phyloP scores from a whole-genome alignment of 2,888 invertebrate species.

The Rugalucina vietnamica region DNA sequence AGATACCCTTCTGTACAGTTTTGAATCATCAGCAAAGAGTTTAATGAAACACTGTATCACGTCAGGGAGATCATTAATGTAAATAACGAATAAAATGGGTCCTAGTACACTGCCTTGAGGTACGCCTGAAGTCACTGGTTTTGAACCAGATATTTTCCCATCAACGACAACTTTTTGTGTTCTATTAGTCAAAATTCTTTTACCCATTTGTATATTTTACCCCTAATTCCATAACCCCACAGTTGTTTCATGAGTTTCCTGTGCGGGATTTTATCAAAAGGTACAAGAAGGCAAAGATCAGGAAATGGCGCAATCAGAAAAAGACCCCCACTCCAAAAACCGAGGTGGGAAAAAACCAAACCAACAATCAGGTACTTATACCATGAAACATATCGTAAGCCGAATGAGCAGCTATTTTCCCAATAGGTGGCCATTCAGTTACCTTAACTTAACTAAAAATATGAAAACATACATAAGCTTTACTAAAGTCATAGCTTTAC shows the following conservation, averaged over 20 bases:
- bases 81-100: constrained; percentile 25
- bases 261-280: constrained; percentile 34
- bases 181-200: constrained; percentile 18
- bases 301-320: too few relatives aligned
- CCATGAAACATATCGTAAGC: too few relatives aligned
- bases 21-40: constrained; percentile 17
- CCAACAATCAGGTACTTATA: too few relatives aligned
- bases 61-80: constrained; percentile 21
- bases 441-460: too few relatives aligned
- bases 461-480: too few relatives aligned
- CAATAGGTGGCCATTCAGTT: not conserved
- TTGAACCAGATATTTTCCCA: not conserved
- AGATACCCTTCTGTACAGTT: not conserved
- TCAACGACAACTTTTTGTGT: constrained; percentile 23
- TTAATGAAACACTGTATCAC: not conserved
- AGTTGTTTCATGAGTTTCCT: too few relatives aligned
- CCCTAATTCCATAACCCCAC: constrained; percentile 18
- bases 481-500: too few relatives aligned
- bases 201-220: constrained; percentile 11
- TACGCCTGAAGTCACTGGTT: constrained; percentile 16
- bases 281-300: too few relatives aligned
- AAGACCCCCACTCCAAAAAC: too few relatives aligned
- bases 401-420: too few relatives aligned
- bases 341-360: too few relatives aligned
- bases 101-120: constrained; percentile 27